Evolutionary conservation across 92 coral and sea anemone genomes (phyloP).

Genomic region (Diadumene lineata): DNA sequence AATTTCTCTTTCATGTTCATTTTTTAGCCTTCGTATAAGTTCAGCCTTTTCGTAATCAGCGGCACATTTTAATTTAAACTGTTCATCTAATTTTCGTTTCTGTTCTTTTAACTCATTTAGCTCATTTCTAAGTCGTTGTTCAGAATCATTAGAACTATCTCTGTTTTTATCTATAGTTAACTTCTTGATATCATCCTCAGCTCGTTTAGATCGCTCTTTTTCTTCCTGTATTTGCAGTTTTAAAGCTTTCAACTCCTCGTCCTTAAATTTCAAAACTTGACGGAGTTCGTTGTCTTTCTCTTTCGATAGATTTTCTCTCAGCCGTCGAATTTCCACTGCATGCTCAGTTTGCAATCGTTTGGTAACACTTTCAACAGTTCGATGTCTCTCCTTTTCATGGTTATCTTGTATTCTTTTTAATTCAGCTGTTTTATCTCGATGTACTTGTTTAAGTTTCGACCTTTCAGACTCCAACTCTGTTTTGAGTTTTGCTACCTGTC

Average conservation of each 20-base stretch:
- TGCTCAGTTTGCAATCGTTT: constrained; percentile 82
- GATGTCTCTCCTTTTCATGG: constrained; percentile 83
- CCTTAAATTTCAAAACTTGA: constrained; percentile 86
- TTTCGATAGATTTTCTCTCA: constrained; percentile 62
- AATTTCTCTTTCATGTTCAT: constrained; percentile 88
- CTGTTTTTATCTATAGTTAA: constrained; percentile 59
- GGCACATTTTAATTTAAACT: constrained; percentile 71
- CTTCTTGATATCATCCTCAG: constrained; percentile 83
- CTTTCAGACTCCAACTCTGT: constrained; percentile 90
- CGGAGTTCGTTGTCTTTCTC: constrained; percentile 91
- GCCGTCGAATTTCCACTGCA: constrained; percentile 73
- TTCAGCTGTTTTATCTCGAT: constrained; percentile 91
- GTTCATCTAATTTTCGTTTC: constrained; percentile 80
- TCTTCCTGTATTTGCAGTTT: constrained; percentile 81
- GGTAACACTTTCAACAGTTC: constrained; percentile 76
- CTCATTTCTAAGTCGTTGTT: constrained; percentile 75
- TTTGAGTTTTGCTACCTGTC: constrained; percentile 78
- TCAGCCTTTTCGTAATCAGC: constrained; percentile 95
- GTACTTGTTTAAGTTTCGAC: constrained; percentile 78
- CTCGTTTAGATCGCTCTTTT: constrained; percentile 74
- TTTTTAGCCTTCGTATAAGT: constrained; percentile 75
- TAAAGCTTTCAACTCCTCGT: constrained; percentile 88
- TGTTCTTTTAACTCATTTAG: constrained; percentile 70
- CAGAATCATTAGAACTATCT: constrained; percentile 61
- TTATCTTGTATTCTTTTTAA: constrained; percentile 86